Evolutionary conservation across 1,140 invertebrate species (phyloP), one percentile per base, ranked within the genome.

Genomic region (Heliconius melpomene): DNA sequence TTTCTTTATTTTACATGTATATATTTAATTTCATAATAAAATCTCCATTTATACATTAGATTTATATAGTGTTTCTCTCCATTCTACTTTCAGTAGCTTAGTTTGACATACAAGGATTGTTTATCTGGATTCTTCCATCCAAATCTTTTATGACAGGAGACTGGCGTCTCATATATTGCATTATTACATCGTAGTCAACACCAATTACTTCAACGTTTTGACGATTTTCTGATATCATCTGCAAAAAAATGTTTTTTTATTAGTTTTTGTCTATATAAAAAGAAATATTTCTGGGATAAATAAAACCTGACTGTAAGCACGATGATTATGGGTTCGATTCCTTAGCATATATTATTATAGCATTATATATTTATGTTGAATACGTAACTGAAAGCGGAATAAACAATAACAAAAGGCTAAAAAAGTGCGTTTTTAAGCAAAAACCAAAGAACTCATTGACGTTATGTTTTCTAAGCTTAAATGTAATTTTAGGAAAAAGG

Each of bases 141-240:
- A 87, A 81, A 8, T 93, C 91, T 9, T 75, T 86, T 72, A 92
- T 88, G 18, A 92, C 78, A 1, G 91, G 91, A 0, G 86, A 83
- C 20, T 88, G 84, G 7, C 85, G 86, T 11, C 76, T 26, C 29
- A 93, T 88, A 74, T 93, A 93, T 1, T 85, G 54, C 79, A 86
- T 85, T 7, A 94, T 74, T 2, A 93, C 75, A 9, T 88, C 90
- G 66, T 89, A 90, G 75, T 94, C 93, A 2, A 92, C 81, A 6
- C 91, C 91, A 11, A 93, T 50, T 0, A 87, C 82, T 72, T 88
- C 86, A 6, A 90, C 85, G 52, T 93, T 90, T 2, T 78, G 81
- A 6, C 91, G 85, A 74, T 94, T 92, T 29, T 92, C 84, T 76
- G 91, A 89, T 80, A 93, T 86, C 89, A 94, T 90, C 91, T 94